Conservation (phyloP, 2,797 vertebrate genomes). For the Sus cebifrons region DNA sequence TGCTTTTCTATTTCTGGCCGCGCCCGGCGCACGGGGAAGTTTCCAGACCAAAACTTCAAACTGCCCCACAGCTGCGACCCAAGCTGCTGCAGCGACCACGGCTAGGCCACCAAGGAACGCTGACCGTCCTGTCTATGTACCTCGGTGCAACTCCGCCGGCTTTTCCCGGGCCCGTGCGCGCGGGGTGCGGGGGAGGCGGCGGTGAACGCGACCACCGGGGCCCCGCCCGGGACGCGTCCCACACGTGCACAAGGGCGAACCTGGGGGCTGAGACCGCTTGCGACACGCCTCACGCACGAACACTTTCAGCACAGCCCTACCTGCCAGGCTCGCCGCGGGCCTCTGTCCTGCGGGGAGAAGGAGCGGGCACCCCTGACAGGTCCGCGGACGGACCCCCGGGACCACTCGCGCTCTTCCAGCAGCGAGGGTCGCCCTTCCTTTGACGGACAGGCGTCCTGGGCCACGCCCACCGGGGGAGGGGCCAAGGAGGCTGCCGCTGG, state of each 20-base stretch:
- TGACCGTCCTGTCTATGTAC: not conserved
- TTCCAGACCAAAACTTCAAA: no score
- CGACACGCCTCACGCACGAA: not conserved
- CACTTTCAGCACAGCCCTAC: not conserved
- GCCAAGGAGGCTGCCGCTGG: not conserved
- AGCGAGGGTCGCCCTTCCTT: not conserved
- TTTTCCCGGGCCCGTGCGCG: rapidly evolving
- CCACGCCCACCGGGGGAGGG: not conserved
- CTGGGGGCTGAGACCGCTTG: not conserved
- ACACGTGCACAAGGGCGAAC: not conserved
- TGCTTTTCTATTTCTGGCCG: no score
- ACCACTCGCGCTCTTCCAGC: not conserved
- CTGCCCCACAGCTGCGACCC: no score
- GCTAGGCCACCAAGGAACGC: no score
- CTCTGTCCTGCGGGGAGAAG: not conserved
- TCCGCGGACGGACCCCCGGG: not conserved
- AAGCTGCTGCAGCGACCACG: no score
- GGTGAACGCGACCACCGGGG: not conserved
- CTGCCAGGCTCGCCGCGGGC: not conserved
- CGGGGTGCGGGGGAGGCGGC: not conserved
- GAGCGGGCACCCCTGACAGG: not conserved
- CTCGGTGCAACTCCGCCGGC: rapidly evolving
- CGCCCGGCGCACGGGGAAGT: no score
- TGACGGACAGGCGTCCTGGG: not conserved
- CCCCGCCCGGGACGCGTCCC: no score